These are phyloP conservation scores for Mus minutoides DNA, from an alignment of 2,797 vertebrate genomes.

Conservation along the genomic window DNA sequence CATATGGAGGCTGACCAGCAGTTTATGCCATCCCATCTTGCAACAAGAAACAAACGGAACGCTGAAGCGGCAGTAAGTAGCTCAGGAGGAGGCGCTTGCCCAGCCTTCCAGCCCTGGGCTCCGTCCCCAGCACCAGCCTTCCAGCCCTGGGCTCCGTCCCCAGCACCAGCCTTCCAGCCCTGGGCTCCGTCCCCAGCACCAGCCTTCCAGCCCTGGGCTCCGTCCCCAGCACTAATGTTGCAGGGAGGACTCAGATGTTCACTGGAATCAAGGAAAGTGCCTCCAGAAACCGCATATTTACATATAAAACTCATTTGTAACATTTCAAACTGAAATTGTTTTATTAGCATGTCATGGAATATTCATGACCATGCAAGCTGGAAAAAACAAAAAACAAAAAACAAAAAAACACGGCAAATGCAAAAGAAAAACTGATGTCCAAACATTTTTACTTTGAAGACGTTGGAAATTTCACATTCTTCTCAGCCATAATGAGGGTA, in stretches of 20 bases:
- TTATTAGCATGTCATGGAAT: conserved; percentile 45
- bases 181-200: background rate
- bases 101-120: background rate
- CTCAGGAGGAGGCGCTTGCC: background rate
- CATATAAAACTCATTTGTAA: conserved; percentile 34
- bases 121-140: background rate
- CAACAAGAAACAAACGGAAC: background rate
- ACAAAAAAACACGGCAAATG: background rate
- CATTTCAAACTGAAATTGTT: conserved; percentile 37
- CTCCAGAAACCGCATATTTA: conserved; percentile 13
- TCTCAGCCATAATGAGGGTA: background rate
- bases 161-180: background rate
- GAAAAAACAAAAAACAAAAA: background rate
- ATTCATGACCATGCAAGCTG: conserved; percentile 6
- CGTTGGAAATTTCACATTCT: background rate
- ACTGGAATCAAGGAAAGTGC: background rate
- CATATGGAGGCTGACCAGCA: background rate
- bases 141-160: background rate
- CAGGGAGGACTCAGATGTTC: background rate
- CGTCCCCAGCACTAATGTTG: background rate
- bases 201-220: background rate
- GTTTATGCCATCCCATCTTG: background rate
- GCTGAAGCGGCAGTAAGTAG: background rate
- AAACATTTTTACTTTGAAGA: conserved; percentile 59
- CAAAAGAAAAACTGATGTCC: conserved; percentile 20